phyloP scores from a whole-genome alignment of 2,797 vertebrate genomes.

The Chaetodon trifasciatus region DNA sequence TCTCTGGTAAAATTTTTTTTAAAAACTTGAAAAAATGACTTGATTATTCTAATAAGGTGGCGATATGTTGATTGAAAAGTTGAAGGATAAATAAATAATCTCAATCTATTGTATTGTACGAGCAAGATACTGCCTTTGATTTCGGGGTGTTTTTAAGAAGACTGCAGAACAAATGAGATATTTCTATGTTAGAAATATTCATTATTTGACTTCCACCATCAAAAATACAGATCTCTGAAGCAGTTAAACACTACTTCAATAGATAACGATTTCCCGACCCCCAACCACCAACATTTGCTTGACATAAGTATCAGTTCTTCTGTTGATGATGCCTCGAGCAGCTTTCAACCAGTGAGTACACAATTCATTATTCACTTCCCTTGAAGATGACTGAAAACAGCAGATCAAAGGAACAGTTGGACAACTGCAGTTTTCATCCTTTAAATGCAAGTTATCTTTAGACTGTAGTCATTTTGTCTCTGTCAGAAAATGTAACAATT shows the following conservation, averaged over 20 bases:
- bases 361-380: constrained; percentile 44
- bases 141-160: neutral
- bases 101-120: neutral
- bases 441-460: constrained; percentile 14
- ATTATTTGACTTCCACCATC: constrained; percentile 23
- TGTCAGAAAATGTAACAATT: constrained; percentile 4
- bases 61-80: neutral
- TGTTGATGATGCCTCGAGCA: constrained; percentile 28
- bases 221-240: constrained; percentile 27
- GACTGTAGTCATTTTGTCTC: neutral
- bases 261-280: neutral
- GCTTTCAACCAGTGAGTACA: constrained; percentile 19
- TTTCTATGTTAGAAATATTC: constrained; percentile 6
- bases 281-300: constrained; percentile 2
- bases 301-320: constrained; percentile 20
- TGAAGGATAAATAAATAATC: neutral
- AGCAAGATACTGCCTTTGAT: neutral
- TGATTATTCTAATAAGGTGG: too few species aligned
- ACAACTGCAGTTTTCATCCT: constrained; percentile 1
- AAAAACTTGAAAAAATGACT: too few species aligned
- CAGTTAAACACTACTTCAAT: constrained; percentile 39
- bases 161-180: neutral
- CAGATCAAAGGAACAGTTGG: constrained; percentile 39
- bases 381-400: constrained; percentile 22
- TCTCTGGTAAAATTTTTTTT: too few species aligned